Evolutionary conservation across 2,888 invertebrate genomes (phyloP), one percentile per base, ranked within the genome.

Genomic region (Cephus runcator): DNA sequence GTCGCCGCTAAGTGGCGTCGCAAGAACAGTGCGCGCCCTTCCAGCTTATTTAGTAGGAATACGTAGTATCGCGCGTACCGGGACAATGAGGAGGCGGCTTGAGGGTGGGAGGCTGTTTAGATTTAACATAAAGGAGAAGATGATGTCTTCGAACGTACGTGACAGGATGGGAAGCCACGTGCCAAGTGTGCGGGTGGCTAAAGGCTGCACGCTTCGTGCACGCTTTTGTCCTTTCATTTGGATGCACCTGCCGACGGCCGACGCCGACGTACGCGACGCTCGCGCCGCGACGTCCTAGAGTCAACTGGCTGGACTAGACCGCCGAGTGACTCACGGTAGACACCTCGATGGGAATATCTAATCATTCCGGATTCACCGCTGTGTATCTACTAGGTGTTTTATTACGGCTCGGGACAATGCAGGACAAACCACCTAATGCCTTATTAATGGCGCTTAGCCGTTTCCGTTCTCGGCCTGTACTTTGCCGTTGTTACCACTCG

Each of bases 131-230:
- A 79, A 81, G 69, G 79, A 77, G 81, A 83, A 79, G 84, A 85
- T 77, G 82, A 85, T 84, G 85, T 85, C 80, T 79, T 79, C 76
- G 78, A 80, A 75, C 34, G 76, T 87, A 87, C 88, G 86, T 87
- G 87, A 88, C 88, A 84, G 86, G 85, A 87, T 85, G 86, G 82
- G 69, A 75, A 69, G 87, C 86, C 88, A 86, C 87, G 88, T 86
- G 87, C 87, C 87, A 79, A 78, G 77, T 80, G 81, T 77, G 79
- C 79, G 81, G 81, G 79, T 81, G 82, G 80, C 69, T 80, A 76
- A 56, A 35, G 40, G 69, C 23, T 68, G 33, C 79, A 79, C 80
- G 79, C 83, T 77, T 71, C 56, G 71, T 34, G 31, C 31, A 34
- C 31, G 71, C 71, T 36, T 74, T 77, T 73, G 68, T 23, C 30